Evolutionary conservation across 2,888 invertebrate species (phyloP), one percentile per base, ranked within the genome.

Genomic region (Lithophane socia): DNA sequence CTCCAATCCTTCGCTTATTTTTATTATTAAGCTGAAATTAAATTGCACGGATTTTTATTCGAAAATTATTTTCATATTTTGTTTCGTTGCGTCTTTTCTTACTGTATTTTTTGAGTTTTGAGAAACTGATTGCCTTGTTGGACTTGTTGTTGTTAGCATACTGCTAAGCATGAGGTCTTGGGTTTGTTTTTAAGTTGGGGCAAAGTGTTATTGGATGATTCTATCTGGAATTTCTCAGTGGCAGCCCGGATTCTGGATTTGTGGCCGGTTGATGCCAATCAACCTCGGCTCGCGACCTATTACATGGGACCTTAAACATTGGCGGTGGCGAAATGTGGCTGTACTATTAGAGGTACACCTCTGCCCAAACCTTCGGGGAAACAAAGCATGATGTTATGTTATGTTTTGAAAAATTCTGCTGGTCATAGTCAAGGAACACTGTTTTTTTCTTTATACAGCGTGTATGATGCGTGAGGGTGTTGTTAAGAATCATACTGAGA

Each of bases 1-100:
- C 80, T 80, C 73, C 79, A 89, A 89, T 87, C 78, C 80, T 77
- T 75, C 79, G 87, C 87, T 90, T 91, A 90, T 91, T 90, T 89
- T 89, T 89, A 82, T 88, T 91, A 91, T 88, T 67, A 84, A 80
- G 42, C 73, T 82, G 72, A 77, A 82, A 87, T 87, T 84, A 85
- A 77, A 81, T 87, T 88, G 84, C 81, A 87, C 77, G 77, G 80
- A 7, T 82, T 85, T 89, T 85, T 84, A 81, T 77, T 84, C 9
- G 24, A 29, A 42, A 63, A n/a, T 65, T 63, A 68, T 68, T 3
- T 49, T 58, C 18, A 63, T 21, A n/a, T 37, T 72, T 69, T 49
- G 24, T 75, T 64, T 64, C 52, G 21, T 2, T 68, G 12, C 10
- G 42, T 13, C 13, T 8, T 73, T 74, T 9, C 7, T 24, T 24